Evolutionary conservation across 2,888 invertebrate genomes (phyloP).

Genomic region (Onthophagus sagittarius): DNA sequence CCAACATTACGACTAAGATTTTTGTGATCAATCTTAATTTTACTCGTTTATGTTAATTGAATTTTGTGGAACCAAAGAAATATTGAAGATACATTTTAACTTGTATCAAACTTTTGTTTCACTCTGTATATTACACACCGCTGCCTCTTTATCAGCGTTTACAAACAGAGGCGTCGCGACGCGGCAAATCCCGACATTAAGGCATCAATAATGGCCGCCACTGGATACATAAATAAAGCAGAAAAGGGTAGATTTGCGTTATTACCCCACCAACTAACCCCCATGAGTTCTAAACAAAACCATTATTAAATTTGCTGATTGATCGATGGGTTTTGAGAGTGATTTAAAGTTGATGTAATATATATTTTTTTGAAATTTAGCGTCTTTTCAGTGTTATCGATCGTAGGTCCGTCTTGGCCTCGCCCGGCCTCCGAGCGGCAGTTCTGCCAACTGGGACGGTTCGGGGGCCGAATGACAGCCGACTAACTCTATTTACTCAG

Average conservation of each 20-base stretch:
- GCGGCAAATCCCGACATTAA: neutral
- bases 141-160: neutral
- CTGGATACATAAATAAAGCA: neutral
- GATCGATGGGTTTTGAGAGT: neutral
- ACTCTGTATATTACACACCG: neutral
- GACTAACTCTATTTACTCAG: conserved; percentile 44
- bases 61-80: no score
- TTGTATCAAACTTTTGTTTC: no score
- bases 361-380: neutral
- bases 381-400: neutral
- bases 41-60: no score
- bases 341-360: neutral
- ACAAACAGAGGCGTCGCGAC: neutral
- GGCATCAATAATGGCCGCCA: neutral
- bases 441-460: conserved; percentile 13
- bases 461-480: conserved; percentile 40
- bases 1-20: no score
- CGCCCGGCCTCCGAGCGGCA: neutral
- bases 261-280: neutral
- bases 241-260: neutral
- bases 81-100: no score
- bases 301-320: neutral
- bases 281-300: neutral
- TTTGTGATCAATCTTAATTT: no score
- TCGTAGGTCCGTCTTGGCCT: neutral